Base-by-base conservation (phyloP, 1,140 invertebrate genomes). In the Magallana ariakensis region DNA sequence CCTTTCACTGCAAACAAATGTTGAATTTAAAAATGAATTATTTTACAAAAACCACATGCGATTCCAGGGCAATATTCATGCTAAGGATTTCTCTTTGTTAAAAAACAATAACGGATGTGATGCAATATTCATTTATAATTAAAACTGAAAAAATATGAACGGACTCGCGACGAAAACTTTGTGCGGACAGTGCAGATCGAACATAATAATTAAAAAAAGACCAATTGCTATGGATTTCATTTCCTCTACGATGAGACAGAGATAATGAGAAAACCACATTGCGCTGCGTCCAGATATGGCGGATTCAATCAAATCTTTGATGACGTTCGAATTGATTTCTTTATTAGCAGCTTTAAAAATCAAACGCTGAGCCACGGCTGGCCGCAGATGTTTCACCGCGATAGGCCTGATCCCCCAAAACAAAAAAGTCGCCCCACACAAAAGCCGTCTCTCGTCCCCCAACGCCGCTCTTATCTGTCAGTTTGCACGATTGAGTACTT, bases 221-320 rank as follows among this genome's bases (percentile, higher is more conserved):
- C 66, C 66, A 75, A 46, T 75, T 13, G 22, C 11, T 75, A 75
- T 11, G 33, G 66, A 22, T 26, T 33, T 75, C 22, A 75, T 75
- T 75, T 75, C 66, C 66, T 75, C 22, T 26, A 9, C 33, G 66
- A 75, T 75, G 33, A 75, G 33, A 26, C 66, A 22, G 6, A 16
- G 19, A 62, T 19, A 33, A 75, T 22, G 15, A 26, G 15, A 3
- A 75, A 13, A 75, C 66, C 22, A 11, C 66, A 75, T 75, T 75
- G 66, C 66, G 15, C 9, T 75, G 15, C 22, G 66, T 75, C 66
- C 22, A 75, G 33, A 75, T 26, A 8, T 75, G 22, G 33, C 66
- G 66, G 22, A 75, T 75, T 75, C 66, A 75, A 75, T 75, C 66
- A 75, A 75, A 75, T 75, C 66, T 75, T 75, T 75, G 66, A 75